phyloP scores from a whole-genome alignment of 2,888 invertebrate genomes.

The Tetragonisca angustula region DNA sequence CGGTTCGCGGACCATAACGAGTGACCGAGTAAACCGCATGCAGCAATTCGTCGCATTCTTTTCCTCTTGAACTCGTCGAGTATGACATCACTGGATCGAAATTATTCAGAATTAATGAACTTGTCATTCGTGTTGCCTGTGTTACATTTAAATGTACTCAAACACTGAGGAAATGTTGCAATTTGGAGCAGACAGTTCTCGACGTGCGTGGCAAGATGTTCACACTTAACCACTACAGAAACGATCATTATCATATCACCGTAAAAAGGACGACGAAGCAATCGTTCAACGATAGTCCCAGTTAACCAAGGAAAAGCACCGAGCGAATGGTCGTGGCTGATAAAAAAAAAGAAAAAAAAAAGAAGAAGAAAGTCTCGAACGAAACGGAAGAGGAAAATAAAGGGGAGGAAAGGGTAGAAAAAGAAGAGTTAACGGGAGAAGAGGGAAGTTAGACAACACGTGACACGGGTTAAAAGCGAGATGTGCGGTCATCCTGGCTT shows the following conservation, averaged over 20 bases:
- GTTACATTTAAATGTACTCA: too few species aligned
- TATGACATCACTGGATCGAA: too few species aligned
- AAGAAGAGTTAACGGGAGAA: not conserved
- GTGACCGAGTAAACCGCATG: too few species aligned
- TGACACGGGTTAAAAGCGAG: conserved; percentile 38
- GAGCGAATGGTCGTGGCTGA: not conserved
- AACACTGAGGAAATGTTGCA: too few species aligned
- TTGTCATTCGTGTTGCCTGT: too few species aligned
- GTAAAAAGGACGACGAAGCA: not conserved
- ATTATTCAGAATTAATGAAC: too few species aligned
- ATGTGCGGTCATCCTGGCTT: conserved; percentile 38
- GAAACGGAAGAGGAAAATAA: not conserved
- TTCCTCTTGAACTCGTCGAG: too few species aligned
- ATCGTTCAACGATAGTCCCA: not conserved
- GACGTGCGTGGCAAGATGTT: too few species aligned
- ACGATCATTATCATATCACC: not conserved
- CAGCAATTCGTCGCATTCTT: too few species aligned
- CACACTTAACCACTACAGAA: not conserved
- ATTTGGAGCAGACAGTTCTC: too few species aligned
- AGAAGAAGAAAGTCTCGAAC: not conserved
- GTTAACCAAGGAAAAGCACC: not conserved
- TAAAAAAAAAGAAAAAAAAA: not conserved
- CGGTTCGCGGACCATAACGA: too few species aligned
- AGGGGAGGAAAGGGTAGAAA: not conserved
- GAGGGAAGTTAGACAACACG: conserved; percentile 11